phyloP scores from a whole-genome alignment of 2,797 vertebrate genomes.

The Melanotaenia pygmaea region DNA sequence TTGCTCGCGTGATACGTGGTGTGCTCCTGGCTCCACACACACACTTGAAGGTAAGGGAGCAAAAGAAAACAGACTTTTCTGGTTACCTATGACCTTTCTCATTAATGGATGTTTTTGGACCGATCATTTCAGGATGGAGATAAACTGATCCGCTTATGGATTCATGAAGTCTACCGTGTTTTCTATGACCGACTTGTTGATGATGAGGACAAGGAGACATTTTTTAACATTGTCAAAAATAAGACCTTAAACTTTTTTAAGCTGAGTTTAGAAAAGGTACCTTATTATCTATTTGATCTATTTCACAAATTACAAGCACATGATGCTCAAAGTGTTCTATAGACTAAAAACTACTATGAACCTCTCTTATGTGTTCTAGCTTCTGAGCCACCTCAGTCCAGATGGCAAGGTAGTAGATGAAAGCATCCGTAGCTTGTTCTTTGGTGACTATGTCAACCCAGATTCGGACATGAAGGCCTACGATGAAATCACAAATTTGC shows the following conservation, averaged over 20 bases:
- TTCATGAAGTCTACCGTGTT: slow-evolving; percentile 94
- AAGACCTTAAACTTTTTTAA: slow-evolving; percentile 88
- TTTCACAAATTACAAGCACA: background rate
- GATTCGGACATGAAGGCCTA: slow-evolving; percentile 84
- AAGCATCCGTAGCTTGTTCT: slow-evolving; percentile 90
- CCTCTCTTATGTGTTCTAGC: slow-evolving; percentile 69
- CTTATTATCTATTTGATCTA: background rate
- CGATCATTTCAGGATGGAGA: slow-evolving; percentile 84
- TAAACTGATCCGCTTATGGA: slow-evolving; percentile 93
- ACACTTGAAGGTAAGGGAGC: slow-evolving; percentile 87
- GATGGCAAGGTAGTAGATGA: slow-evolving; percentile 87
- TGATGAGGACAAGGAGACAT: slow-evolving; percentile 84
- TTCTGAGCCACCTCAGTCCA: slow-evolving; percentile 87
- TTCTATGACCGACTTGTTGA: slow-evolving; percentile 94
- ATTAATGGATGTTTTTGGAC: slow-evolving; percentile 11
- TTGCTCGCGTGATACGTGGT: slow-evolving; percentile 90
- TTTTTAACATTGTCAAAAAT: slow-evolving; percentile 90
- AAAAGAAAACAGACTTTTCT: background rate
- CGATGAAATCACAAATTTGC: slow-evolving; percentile 90
- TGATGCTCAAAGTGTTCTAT: no score
- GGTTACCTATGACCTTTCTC: background rate
- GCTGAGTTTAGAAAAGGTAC: slow-evolving; percentile 89
- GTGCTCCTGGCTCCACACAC: slow-evolving; percentile 90
- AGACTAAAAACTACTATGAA: background rate
- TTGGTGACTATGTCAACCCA: slow-evolving; percentile 88